Evolutionary conservation across 2,797 vertebrate species (phyloP), one percentile per base, ranked within the genome.

Genomic region (Phataginus tricuspis): DNA sequence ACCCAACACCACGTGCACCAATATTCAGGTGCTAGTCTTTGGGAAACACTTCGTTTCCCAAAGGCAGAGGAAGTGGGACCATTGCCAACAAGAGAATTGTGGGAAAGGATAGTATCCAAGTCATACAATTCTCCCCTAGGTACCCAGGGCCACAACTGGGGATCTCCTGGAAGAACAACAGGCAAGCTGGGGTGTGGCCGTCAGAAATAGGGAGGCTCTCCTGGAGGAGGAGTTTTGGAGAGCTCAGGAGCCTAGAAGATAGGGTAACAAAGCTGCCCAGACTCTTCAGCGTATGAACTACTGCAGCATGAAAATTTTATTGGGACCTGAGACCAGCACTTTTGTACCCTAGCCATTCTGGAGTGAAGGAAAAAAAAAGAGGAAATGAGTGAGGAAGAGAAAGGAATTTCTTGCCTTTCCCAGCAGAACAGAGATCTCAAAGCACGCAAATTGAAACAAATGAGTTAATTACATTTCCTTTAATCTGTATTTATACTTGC

Each of bases 361-460:
- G 51, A 64, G 42, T 59, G 29, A 55, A 39, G 45, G 45, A 1
- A 5, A 63, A 69, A 39, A 19, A 37, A 19, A 37, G 25, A 61
- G 29, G 25, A 89, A 75, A 61, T 82, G 64, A 34, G 14, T 69
- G 34, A 88, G 72, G 68, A 51, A 92, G 66, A 83, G 23, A 88
- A 86, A 7, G 37, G 64, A 86, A 77, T 63, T 77, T 68, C 39
- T 27, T 77, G 34, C 19, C 9, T 85, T 86, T 86, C 59, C 51
- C 34, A 68, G 34, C 55, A 79, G 68, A 39, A 88, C 51, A 64
- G 83, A 69, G 88, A 90, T 95, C 90, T 97, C 92, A 69, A 97
- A 96, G 88, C 27, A 25, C 21, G 55, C 71, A 37, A 72, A 79
- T 4, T 13, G 51, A 94, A 91, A 90, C 69, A 84, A 68, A 84